phyloP scores from a whole-genome alignment of 2,888 invertebrate genomes.

The Diachrysia chrysitis region DNA sequence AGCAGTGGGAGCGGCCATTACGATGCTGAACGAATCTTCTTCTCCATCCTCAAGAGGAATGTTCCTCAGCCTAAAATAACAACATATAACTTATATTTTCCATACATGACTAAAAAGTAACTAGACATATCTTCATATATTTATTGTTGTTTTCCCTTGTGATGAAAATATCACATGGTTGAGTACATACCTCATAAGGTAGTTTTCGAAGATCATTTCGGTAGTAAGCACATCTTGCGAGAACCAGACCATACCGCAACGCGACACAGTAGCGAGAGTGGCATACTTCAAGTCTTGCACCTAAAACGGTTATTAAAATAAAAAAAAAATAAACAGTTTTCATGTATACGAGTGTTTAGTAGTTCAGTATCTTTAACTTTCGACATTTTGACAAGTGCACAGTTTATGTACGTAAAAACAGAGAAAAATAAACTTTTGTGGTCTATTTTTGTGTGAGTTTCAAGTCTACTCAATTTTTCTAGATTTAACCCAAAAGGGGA shows the following conservation, averaged over 20 bases:
- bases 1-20: slow-evolving; percentile 89
- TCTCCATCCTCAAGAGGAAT: slow-evolving; percentile 97
- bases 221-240: slow-evolving; percentile 99
- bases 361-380: too few species aligned
- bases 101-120: too few species aligned
- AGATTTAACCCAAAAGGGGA: too few species aligned
- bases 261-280: slow-evolving; percentile 99
- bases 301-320: slow-evolving; percentile 59
- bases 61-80: slow-evolving; percentile 91
- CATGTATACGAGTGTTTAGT: background rate
- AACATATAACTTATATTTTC: too few species aligned
- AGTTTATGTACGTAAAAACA: too few species aligned
- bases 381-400: too few species aligned
- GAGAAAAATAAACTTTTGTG: too few species aligned
- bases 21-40: slow-evolving; percentile 91
- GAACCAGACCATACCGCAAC: slow-evolving; percentile 99
- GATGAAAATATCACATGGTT: too few species aligned
- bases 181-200: slow-evolving; percentile 90
- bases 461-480: too few species aligned
- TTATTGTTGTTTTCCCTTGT: background rate
- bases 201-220: slow-evolving; percentile 99
- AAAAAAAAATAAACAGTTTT: background rate
- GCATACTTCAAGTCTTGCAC: slow-evolving; percentile 99
- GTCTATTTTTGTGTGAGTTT: too few species aligned
- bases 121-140: too few species aligned